phyloP scores from a whole-genome alignment of 1,140 invertebrate genomes.

The Pseudomyrmex concolor region DNA sequence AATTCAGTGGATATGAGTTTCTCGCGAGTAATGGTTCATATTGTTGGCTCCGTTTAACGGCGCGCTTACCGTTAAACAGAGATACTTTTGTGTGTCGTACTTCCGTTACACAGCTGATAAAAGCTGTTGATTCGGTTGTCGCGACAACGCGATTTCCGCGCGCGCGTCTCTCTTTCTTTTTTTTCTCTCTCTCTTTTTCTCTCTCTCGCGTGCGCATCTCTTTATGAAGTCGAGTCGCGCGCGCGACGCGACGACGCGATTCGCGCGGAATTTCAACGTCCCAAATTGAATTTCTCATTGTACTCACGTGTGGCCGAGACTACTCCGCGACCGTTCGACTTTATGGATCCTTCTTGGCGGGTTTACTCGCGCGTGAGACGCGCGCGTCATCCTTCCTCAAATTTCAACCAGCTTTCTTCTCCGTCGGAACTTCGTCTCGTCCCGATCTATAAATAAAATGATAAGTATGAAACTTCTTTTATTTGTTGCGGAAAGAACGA shows the following conservation, averaged over 20 bases:
- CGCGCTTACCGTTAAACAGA: slow-evolving; percentile 23
- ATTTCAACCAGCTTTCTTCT: neutral
- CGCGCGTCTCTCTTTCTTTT: too few species aligned
- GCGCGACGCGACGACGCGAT: slow-evolving; percentile 17
- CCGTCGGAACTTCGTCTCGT: neutral
- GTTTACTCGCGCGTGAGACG: slow-evolving; percentile 36
- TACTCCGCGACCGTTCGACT: slow-evolving; percentile 5
- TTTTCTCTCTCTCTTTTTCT: too few species aligned
- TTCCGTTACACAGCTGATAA: slow-evolving; percentile 9
- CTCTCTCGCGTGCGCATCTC: neutral
- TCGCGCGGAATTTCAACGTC: slow-evolving; percentile 39
- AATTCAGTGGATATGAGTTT: neutral
- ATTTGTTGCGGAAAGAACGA: too few species aligned
- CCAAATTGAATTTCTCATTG: slow-evolving; percentile 49
- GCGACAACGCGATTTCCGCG: neutral
- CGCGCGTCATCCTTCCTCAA: slow-evolving; percentile 27
- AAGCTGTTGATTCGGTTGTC: neutral
- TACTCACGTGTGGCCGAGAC: slow-evolving; percentile 38
- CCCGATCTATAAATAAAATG: slow-evolving; percentile 21
- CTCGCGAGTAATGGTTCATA: neutral
- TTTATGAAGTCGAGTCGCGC: slow-evolving; percentile 28
- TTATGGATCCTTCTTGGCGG: slow-evolving; percentile 9
- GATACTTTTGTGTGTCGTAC: slow-evolving; percentile 10
- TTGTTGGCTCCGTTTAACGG: slow-evolving; percentile 3
- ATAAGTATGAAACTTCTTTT: neutral